Evolutionary conservation across 2,888 invertebrate species (phyloP).

Genomic region (Trilocha varians): DNA sequence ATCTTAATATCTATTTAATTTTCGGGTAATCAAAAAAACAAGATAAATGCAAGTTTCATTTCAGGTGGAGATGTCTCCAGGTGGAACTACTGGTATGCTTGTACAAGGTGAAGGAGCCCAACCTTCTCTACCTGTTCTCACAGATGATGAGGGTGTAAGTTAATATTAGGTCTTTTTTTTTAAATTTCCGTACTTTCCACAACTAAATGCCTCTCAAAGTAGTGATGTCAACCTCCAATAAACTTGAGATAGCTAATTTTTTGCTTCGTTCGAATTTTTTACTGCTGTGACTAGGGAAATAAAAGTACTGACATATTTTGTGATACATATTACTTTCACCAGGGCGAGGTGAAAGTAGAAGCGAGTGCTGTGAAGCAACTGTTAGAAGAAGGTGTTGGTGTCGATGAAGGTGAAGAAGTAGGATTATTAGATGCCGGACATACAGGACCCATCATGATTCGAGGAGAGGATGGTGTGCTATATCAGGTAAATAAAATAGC

Average conservation of each 20-base stretch:
- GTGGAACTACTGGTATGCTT: constrained; percentile 76
- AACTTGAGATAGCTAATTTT: too few species aligned
- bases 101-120: constrained; percentile 65
- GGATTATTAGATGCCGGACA: constrained; percentile 52
- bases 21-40: too few species aligned
- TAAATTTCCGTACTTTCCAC: too few species aligned
- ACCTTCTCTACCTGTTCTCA: constrained; percentile 59
- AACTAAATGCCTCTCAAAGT: too few species aligned
- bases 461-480: constrained; percentile 87
- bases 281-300: too few species aligned
- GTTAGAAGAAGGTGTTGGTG: constrained; percentile 51
- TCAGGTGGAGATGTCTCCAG: constrained; percentile 75
- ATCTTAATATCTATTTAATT: too few species aligned
- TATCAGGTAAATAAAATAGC: constrained; percentile 79
- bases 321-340: not conserved
- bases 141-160: constrained; percentile 66
- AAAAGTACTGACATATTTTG: not conserved
- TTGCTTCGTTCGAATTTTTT: too few species aligned
- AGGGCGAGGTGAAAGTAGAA: constrained; percentile 64
- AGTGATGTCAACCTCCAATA: too few species aligned
- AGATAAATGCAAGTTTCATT: too few species aligned
- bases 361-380: constrained; percentile 75
- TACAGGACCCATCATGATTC: constrained; percentile 82
- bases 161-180: too few species aligned
- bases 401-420: constrained; percentile 59